Conservation (phyloP, 2,113 vertebrate genomes). For the Garra rufa region DNA sequence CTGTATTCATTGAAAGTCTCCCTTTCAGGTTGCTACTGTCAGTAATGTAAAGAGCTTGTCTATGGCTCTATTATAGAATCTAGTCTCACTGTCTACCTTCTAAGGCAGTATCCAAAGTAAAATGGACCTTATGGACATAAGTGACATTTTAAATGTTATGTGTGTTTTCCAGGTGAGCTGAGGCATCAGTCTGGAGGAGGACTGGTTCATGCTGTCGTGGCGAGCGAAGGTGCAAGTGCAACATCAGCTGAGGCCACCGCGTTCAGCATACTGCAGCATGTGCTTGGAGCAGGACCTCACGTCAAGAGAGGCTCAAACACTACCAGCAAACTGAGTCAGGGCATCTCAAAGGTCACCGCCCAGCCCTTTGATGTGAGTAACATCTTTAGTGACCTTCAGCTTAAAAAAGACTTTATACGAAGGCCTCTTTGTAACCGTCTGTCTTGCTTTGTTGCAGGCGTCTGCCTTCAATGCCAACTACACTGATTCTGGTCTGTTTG, state of each 20-base stretch:
- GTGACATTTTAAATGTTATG: not conserved
- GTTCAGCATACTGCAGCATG: constrained; percentile 89
- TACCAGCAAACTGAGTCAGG: constrained; percentile 82
- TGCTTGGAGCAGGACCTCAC: constrained; percentile 88
- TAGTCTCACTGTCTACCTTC: not conserved
- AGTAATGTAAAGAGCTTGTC: not conserved
- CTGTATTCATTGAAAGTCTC: not conserved
- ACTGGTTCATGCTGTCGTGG: constrained; percentile 87
- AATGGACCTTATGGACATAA: not conserved
- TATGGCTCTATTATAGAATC: not conserved
- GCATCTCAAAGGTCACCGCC: constrained; percentile 78
- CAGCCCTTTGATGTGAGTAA: constrained; percentile 91
- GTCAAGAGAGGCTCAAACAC: constrained; percentile 86
- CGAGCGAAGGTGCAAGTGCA: constrained; percentile 80
- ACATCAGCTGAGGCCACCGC: constrained; percentile 83
- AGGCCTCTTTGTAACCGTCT: not conserved
- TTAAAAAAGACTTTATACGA: not conserved
- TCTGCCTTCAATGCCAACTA: constrained; percentile 89
- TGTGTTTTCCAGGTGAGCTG: constrained; percentile 82
- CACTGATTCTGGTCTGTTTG: constrained; percentile 94
- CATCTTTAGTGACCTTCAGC: not conserved
- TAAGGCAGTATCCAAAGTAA: not conserved
- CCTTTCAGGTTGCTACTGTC: too few relatives aligned
- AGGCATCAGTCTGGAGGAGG: constrained; percentile 76
- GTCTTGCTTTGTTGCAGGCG: constrained; percentile 74